Evolutionary conservation across 2,888 invertebrate genomes (phyloP), one percentile per base, ranked within the genome.

Genomic region (Pristionchus japonicus): DNA sequence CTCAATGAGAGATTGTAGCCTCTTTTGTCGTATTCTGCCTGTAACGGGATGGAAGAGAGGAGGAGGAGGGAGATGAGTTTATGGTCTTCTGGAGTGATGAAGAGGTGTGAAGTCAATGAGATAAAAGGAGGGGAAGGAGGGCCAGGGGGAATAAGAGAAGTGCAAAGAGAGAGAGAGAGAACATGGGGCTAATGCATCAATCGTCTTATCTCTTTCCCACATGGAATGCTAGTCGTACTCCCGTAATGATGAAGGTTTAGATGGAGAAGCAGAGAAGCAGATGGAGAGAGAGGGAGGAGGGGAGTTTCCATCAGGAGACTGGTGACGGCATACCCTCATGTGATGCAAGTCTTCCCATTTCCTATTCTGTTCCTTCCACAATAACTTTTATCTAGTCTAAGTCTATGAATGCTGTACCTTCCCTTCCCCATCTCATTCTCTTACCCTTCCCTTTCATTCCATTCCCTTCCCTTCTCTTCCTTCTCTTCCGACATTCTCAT

Each of bases 141-240:
- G 43, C n/a, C 43, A 20, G 47, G 77, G 43, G 40, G 34, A 77
- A 77, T 20, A 77, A 77, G 77, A 77, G 43, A 34, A 77, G 31
- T n/a, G n/a, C n/a, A n/a, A n/a, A n/a, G n/a, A n/a, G n/a, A n/a
- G n/a, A n/a, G n/a, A n/a, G n/a, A n/a, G n/a, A n/a, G n/a, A n/a
- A n/a, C n/a, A n/a, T n/a, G n/a, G 43, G 17, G 6, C 77, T 23
- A 77, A 77, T 23, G 77, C 77, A 77, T n/a, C 43, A 77, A 77
- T 77, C 40, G 37, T n/a, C 34, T 20, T n/a, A n/a, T n/a, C 77
- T 43, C 40, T 40, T 34, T n/a, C n/a, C n/a, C n/a, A n/a, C 34
- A 13, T 43, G 40, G 11, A 43, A 40, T 77, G 23, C 43, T 34
- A 70, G 17, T 31, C 15, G 61, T n/a, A 61, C 61, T 9, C n/a